Evolutionary conservation across 2,113 vertebrate genomes (phyloP), one percentile per base, ranked within the genome.

Genomic region (Barnardius zonarius): DNA sequence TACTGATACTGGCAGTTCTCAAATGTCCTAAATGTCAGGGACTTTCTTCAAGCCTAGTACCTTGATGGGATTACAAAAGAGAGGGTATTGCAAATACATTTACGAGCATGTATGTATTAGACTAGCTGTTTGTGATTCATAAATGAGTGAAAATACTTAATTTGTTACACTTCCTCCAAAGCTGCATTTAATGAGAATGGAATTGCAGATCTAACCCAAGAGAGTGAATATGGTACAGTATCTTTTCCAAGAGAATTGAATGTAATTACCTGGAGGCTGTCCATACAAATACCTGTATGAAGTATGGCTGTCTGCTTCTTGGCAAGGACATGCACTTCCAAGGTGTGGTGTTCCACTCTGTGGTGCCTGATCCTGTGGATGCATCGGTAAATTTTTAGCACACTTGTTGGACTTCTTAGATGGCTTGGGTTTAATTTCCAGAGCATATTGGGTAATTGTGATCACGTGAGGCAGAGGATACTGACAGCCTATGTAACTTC

Each of bases 91-190:
- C 23, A 28, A 19, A 37, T 67, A 31, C 3, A 2, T 14, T 67
- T 81, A 27, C 0, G 1, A 59, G 15, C 17, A 35, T 1, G 0
- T 30, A 8, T 11, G 4, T 19, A 23, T 81, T 43, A 41, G 30
- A 46, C 11, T 6, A n/a, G 17, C 41, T n/a, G 6, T 55, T 78
- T 86, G n/a, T 41, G 31, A 55, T 76, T 49, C 46, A 49, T 48
- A 66, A 88, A 61, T 17, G 46, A 83, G 33, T 12, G 15, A 77
- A 90, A 90, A 83, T 24, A n/a, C 4, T 19, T 37, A 6, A 77
- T 66, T 73, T 70, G 25, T 67, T 46, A 39, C 16, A 9, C 27
- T 78, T 90, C 37, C 43, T 83, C 37, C 16, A 70, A 83, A 76
- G n/a, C 37, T 81, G 22, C 61, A 25, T 80, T 79, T 82, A 59